Evolutionary conservation across 1,140 invertebrate species (phyloP).

Genomic region (Polypedilum vanderplanki): DNA sequence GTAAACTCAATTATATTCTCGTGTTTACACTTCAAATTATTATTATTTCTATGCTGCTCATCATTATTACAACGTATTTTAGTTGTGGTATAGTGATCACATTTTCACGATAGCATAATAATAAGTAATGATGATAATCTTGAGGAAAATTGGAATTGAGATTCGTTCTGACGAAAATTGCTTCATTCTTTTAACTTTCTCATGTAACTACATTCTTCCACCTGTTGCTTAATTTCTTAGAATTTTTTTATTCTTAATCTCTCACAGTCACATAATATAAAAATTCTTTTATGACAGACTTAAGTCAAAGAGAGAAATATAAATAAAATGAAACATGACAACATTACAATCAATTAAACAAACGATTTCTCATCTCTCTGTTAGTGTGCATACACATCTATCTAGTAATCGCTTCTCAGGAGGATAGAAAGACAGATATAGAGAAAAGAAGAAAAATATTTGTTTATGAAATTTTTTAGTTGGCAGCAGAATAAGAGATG

Average conservation of each 20-base stretch:
- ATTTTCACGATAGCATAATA: neutral
- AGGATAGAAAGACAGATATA: neutral
- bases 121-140: too few species aligned
- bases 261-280: too few species aligned
- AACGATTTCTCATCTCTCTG: constrained; percentile 26
- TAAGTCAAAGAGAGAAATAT: neutral
- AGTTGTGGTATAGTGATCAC: neutral
- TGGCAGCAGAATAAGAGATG: neutral
- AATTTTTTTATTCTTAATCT: too few species aligned
- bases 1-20: constrained; percentile 1
- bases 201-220: too few species aligned
- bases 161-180: too few species aligned
- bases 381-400: too few species aligned
- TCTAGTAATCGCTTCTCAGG: neutral
- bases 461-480: neutral
- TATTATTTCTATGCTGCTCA: neutral
- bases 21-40: constrained; percentile 18
- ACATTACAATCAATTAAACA: constrained; percentile 25
- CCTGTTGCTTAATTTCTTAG: too few species aligned
- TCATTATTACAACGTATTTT: constrained; percentile 2
- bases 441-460: constrained; percentile 22
- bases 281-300: too few species aligned
- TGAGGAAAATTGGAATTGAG: too few species aligned
- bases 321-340: constrained; percentile 19
- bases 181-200: too few species aligned